phyloP scores from a whole-genome alignment of 2,113 vertebrate genomes.

The Paradisaea rubra region DNA sequence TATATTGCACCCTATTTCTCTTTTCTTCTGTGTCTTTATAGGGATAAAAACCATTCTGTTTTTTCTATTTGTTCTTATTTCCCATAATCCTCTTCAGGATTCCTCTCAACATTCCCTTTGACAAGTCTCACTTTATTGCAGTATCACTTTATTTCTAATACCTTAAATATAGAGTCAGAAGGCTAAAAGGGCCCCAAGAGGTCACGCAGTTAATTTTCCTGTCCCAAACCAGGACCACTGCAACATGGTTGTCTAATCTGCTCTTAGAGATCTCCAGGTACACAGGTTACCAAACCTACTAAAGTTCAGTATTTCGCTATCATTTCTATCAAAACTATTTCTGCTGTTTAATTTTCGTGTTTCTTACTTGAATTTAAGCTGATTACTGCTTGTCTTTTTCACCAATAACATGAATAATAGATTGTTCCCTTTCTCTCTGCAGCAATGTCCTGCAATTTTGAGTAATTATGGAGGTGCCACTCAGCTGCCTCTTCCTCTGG shows the following conservation, averaged over 20 bases:
- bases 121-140: background rate
- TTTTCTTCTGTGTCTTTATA: background rate
- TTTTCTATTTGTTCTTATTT: background rate
- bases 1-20: background rate
- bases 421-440: background rate
- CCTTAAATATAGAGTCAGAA: background rate
- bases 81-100: background rate
- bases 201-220: background rate
- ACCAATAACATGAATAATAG: background rate
- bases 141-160: background rate
- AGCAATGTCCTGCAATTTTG: background rate
- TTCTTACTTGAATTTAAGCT: background rate
- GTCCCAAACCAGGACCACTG: background rate
- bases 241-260: background rate
- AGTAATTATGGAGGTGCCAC: background rate
- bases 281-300: background rate
- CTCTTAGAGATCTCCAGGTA: background rate
- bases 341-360: background rate
- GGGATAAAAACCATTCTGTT: accelerated
- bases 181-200: background rate
- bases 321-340: background rate
- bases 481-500: background rate
- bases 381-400: background rate
- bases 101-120: background rate
- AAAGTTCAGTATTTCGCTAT: background rate